Evolutionary conservation across 2,113 vertebrate genomes (phyloP).

Genomic region (Guaruba guarouba): DNA sequence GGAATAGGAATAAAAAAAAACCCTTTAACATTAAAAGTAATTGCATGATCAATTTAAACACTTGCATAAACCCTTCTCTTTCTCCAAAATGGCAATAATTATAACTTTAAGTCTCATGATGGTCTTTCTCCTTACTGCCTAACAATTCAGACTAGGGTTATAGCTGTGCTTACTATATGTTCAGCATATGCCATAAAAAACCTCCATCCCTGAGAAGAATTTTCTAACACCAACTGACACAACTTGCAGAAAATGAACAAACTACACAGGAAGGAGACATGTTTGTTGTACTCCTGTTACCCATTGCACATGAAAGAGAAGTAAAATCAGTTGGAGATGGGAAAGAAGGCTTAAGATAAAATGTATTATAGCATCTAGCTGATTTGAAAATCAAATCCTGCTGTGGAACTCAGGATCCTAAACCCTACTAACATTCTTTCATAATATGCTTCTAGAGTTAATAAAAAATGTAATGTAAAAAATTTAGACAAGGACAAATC

Average conservation of each 20-base stretch:
- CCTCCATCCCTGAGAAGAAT: not conserved
- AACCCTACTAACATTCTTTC: not conserved
- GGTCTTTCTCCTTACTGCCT: not conserved
- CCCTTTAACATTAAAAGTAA: not conserved
- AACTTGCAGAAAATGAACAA: not conserved
- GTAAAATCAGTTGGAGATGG: not conserved
- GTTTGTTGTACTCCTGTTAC: not conserved
- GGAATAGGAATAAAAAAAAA: not conserved
- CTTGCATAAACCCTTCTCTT: not conserved
- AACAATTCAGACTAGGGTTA: not conserved
- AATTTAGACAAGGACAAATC: not conserved
- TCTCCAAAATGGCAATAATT: not conserved
- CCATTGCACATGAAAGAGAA: not conserved
- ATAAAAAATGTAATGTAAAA: not conserved
- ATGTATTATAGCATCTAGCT: not conserved
- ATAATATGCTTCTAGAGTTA: not conserved
- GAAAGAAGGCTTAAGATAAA: not conserved
- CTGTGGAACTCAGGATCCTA: not conserved
- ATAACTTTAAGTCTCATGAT: not conserved
- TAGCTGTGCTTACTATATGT: not conserved
- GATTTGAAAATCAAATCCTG: not conserved
- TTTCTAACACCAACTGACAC: not conserved
- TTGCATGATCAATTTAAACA: conserved; percentile 4
- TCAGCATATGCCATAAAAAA: not conserved
- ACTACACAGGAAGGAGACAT: not conserved